phyloP scores from a whole-genome alignment of 2,113 vertebrate genomes.

The Cavia aperea region DNA sequence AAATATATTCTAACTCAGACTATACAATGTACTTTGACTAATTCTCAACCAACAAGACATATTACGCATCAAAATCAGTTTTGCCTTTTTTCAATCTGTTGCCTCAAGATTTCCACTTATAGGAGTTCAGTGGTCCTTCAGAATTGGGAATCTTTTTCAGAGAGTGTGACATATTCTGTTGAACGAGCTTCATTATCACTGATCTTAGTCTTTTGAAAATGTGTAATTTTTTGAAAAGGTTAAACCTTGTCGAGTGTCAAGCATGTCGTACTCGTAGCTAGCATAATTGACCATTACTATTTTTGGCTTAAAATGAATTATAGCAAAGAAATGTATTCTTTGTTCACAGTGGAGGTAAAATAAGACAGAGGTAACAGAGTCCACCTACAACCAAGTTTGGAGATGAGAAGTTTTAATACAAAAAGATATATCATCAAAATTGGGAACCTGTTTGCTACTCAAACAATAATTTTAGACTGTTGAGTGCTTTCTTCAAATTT shows the following conservation, averaged over 20 bases:
- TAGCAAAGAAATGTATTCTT: slow-evolving; percentile 27
- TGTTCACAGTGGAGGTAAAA: slow-evolving; percentile 30
- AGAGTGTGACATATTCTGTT: slow-evolving; percentile 9
- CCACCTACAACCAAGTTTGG: background rate
- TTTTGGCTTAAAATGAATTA: slow-evolving; percentile 27
- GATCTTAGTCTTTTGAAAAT: slow-evolving; percentile 22
- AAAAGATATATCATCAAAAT: slow-evolving; percentile 33
- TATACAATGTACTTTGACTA: slow-evolving; percentile 29
- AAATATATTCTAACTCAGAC: slow-evolving; percentile 20
- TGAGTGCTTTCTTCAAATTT: slow-evolving; percentile 27
- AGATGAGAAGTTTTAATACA: slow-evolving; percentile 7
- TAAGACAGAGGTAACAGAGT: background rate
- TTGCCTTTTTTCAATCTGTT: slow-evolving; percentile 19
- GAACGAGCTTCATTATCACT: slow-evolving; percentile 38
- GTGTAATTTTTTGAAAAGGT: slow-evolving; percentile 34
- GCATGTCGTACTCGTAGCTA: background rate
- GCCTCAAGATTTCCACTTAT: background rate
- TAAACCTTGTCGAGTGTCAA: slow-evolving; percentile 36
- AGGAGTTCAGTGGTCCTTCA: background rate
- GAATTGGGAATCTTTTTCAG: slow-evolving; percentile 26
- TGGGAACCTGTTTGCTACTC: slow-evolving; percentile 25
- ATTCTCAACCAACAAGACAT: background rate
- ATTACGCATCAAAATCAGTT: slow-evolving; percentile 21
- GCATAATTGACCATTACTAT: slow-evolving; percentile 18
- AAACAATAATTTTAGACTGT: slow-evolving; percentile 23